These are phyloP conservation scores for Nycticorax nycticorax DNA, from an alignment of 2,113 vertebrate species.

Conservation along the genomic window DNA sequence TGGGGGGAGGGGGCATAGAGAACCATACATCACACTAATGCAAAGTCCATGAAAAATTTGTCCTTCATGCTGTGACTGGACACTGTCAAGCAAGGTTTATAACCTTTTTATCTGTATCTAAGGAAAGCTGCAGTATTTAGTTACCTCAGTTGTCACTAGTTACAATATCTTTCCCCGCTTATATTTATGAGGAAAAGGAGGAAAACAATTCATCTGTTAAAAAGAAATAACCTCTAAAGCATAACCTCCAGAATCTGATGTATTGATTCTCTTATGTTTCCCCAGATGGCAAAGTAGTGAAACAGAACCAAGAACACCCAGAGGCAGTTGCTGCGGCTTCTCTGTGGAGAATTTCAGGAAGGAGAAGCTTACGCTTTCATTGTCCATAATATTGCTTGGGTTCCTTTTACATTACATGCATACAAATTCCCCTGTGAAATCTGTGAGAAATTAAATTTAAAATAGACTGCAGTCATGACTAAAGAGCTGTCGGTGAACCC, in stretches of 20 bases:
- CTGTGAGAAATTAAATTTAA: neutral
- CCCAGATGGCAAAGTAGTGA: conserved; percentile 57
- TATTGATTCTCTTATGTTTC: conserved; percentile 56
- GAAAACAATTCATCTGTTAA: conserved; percentile 52
- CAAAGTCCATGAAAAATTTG: conserved; percentile 62
- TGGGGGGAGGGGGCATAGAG: neutral
- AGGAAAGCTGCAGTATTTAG: conserved; percentile 15
- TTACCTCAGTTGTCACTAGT: neutral
- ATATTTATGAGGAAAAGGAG: conserved; percentile 54
- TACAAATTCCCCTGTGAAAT: neutral
- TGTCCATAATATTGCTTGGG: neutral
- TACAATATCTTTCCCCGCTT: conserved; percentile 40
- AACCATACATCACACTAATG: conserved; percentile 62
- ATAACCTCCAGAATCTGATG: conserved; percentile 50
- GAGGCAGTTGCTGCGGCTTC: conserved; percentile 9
- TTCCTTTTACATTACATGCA: neutral
- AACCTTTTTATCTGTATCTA: conserved; percentile 30
- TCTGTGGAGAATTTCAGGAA: conserved; percentile 26
- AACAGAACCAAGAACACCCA: conserved; percentile 60
- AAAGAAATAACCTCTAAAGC: conserved; percentile 57
- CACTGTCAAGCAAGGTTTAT: conserved; percentile 19
- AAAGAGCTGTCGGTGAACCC: neutral
- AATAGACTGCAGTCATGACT: neutral
- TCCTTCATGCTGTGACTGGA: conserved; percentile 65
- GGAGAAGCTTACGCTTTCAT: neutral